phyloP scores from a whole-genome alignment of 2,888 invertebrate genomes.

The Thera obeliscata region DNA sequence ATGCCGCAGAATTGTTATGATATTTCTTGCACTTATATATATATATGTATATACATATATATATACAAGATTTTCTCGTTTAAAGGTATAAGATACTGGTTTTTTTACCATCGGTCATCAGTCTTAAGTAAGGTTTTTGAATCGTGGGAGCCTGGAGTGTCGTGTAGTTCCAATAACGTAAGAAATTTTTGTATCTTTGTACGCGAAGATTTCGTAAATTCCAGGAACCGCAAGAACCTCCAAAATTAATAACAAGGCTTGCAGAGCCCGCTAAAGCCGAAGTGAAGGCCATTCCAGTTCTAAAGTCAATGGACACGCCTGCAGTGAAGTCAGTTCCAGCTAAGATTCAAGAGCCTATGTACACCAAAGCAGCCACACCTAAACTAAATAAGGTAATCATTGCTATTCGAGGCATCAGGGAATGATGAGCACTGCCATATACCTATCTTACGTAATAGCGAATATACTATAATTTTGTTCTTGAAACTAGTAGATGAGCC shows the following conservation, averaged over 20 bases:
- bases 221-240: conserved; percentile 69
- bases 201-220: not conserved
- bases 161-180: no score
- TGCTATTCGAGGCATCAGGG: not conserved
- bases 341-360: conserved; percentile 74
- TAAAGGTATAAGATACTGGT: no score
- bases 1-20: no score
- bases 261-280: conserved; percentile 69
- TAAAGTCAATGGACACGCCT: conserved; percentile 65
- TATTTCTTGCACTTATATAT: no score
- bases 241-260: conserved; percentile 55
- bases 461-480: no score
- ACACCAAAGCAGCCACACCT: conserved; percentile 70
- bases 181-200: no score
- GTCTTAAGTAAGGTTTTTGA: no score
- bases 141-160: no score
- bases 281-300: conserved; percentile 67
- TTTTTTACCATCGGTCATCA: not conserved
- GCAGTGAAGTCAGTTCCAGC: conserved; percentile 69
- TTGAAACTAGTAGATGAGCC: no score
- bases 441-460: not conserved
- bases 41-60: no score
- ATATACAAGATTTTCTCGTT: no score
- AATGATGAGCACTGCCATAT: not conserved
- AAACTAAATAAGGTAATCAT: conserved; percentile 65